Base-by-base conservation (phyloP, 2,888 invertebrate species). In the Marasmarcha lunaedactyla region DNA sequence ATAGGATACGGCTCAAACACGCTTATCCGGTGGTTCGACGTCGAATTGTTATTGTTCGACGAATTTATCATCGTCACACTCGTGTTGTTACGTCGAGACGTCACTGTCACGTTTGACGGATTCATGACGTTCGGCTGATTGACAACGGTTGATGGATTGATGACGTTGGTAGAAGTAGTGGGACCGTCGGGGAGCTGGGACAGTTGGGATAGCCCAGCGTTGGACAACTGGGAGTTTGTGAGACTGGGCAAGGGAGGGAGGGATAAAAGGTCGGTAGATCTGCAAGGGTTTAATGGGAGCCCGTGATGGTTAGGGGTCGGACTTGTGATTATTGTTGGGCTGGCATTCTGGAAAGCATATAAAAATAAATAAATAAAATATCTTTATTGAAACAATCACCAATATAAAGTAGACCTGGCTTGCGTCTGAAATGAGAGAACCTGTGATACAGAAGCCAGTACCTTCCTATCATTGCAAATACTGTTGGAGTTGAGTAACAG, bases 1-100 rank as follows among this genome's bases (percentile, higher is more conserved):
- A 94, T 93, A n/a, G 93, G 93, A 56, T 92, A 94, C 2, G 94
- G 94, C 71, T 94, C 94, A 70, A 94, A 94, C 38, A 93, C 93
- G 60, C 92, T 92, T 71, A 93, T 93, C 44, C 93, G 84, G 38
- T 76, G 74, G 43, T 71, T 73, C 39, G 72, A 57, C 30, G 30
- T 11, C 30, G 30, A 70, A 7, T 88, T 84, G 45, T 79, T 58
- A 33, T 52, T 47, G 39, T 42, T 38, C 25, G 38, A 40, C 30
- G 44, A 14, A 13, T 27, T 33, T 10, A 27, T 41, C 36, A 43
- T 55, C 14, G 34, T 60, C 36, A 57, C 51, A 38, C 50, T 51
- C 3, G 55, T 41, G 33, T 53, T 54, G 37, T 38, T 39, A 47
- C 20, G 54, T 41, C 40, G 36, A 9, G 43, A 37, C 35, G 42